Evolutionary conservation across 1,140 invertebrate species (phyloP).

Genomic region (Nephila pilipes): DNA sequence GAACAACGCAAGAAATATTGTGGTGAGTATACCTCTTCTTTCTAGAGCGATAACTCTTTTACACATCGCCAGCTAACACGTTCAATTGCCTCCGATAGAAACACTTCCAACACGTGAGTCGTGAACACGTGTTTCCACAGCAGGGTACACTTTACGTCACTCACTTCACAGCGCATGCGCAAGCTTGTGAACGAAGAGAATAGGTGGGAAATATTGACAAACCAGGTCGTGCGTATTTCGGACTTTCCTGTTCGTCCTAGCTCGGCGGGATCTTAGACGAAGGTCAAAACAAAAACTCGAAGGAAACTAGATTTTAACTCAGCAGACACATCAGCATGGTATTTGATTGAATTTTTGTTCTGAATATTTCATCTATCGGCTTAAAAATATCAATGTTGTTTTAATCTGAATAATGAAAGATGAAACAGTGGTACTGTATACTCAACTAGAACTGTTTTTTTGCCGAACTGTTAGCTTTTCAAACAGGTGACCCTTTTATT

Average conservation of each 20-base stretch:
- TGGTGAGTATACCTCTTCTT: neutral
- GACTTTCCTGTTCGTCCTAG: conserved; percentile 3
- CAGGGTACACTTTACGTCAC: neutral
- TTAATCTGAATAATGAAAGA: too few relatives aligned
- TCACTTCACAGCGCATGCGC: conserved; percentile 6
- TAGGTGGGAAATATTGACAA: conserved; percentile 22
- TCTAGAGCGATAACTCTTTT: neutral
- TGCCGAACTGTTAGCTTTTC: too few relatives aligned
- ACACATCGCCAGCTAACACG: neutral
- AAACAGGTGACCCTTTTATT: too few relatives aligned
- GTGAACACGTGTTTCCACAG: neutral
- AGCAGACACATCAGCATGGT: too few relatives aligned
- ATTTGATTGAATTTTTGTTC: too few relatives aligned
- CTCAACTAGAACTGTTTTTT: too few relatives aligned
- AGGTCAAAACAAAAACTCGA: neutral
- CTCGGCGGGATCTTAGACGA: neutral
- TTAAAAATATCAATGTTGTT: too few relatives aligned
- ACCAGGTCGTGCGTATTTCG: neutral
- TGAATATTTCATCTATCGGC: too few relatives aligned
- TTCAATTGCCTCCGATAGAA: neutral
- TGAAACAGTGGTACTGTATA: too few relatives aligned
- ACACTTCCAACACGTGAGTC: neutral
- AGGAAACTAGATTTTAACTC: too few relatives aligned
- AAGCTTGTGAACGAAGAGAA: neutral
- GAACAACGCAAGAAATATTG: neutral